Conservation (phyloP, 1,140 invertebrate genomes). For the Drosophila kohkoa region DNA sequence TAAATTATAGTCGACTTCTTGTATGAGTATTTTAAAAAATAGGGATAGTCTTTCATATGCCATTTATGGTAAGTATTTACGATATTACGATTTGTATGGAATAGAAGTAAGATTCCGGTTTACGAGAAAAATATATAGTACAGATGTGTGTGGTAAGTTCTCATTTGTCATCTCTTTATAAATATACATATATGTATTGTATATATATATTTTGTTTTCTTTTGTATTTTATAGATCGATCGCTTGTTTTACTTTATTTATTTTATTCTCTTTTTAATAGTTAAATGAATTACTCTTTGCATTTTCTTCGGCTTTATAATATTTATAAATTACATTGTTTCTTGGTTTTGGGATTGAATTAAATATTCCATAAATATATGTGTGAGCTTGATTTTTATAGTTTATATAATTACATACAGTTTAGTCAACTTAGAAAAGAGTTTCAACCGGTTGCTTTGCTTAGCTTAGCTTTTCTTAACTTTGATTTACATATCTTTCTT, state of each 20-base stretch:
- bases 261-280: conserved; percentile 19
- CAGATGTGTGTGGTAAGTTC: conserved; percentile 61
- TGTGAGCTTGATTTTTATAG: conserved; percentile 27
- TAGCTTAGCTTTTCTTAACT: conserved; percentile 18
- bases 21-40: conserved; percentile 37
- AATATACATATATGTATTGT: conserved; percentile 50
- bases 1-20: conserved; percentile 36
- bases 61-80: conserved; percentile 29
- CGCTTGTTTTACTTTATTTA: conserved; percentile 35
- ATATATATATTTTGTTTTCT: conserved; percentile 13
- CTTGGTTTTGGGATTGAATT: conserved; percentile 55
- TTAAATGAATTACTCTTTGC: conserved; percentile 60
- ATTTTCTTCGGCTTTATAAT: conserved; percentile 13
- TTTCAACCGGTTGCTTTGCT: conserved; percentile 37
- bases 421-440: conserved; percentile 57
- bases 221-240: conserved; percentile 49
- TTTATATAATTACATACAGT: conserved; percentile 72
- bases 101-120: conserved; percentile 41
- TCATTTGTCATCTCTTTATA: conserved; percentile 47
- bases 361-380: conserved; percentile 72
- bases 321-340: conserved; percentile 49
- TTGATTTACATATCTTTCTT: conserved; percentile 34
- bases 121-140: conserved; percentile 81
- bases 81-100: conserved; percentile 18
- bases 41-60: conserved; percentile 42